A percentile compares a stretch with the other conserved stretches of the same genome.
These are phyloP conservation scores for Agrilus biguttatus DNA, from an alignment of 2,888 invertebrate species.

Conservation along the genomic window DNA sequence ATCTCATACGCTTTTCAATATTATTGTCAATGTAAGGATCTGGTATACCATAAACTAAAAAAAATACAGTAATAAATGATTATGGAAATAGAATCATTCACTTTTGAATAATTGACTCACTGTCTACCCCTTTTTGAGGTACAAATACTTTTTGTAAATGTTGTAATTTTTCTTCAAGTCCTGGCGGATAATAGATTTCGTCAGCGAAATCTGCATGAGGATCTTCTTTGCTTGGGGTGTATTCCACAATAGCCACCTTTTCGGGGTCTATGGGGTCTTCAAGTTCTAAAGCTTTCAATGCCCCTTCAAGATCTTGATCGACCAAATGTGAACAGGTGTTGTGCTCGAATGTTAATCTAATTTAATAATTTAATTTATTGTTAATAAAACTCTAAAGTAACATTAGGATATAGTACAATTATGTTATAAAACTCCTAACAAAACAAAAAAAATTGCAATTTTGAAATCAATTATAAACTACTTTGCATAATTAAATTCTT, in stretches of 20 bases:
- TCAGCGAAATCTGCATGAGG: slow-evolving; percentile 59
- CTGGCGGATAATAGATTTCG: slow-evolving; percentile 63
- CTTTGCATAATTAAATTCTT: too few relatives aligned
- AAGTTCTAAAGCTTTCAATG: slow-evolving; percentile 35
- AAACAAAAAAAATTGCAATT: too few relatives aligned
- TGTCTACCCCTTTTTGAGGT: slow-evolving; percentile 32
- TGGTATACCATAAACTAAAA: slow-evolving; percentile 23
- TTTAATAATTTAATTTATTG: slow-evolving; percentile 8
- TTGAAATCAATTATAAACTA: too few relatives aligned
- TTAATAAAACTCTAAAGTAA: not conserved
- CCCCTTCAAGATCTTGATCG: slow-evolving; percentile 39
- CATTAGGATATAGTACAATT: too few relatives aligned
- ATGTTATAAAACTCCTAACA: too few relatives aligned
- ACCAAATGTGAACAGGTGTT: slow-evolving; percentile 34
- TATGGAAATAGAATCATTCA: not conserved
- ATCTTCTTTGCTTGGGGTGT: slow-evolving; percentile 52
- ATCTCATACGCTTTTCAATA: too few relatives aligned
- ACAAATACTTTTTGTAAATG: slow-evolving; percentile 25
- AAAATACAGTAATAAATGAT: not conserved
- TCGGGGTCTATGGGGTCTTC: slow-evolving; percentile 44
- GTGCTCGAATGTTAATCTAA: slow-evolving; percentile 32
- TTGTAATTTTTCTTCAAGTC: slow-evolving; percentile 29
- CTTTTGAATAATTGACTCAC: slow-evolving; percentile 15
- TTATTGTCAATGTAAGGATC: slow-evolving; percentile 22
- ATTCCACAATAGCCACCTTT: slow-evolving; percentile 65